Base-by-base conservation (phyloP, 2,113 vertebrate species). In the Erinaceus europaeus region DNA sequence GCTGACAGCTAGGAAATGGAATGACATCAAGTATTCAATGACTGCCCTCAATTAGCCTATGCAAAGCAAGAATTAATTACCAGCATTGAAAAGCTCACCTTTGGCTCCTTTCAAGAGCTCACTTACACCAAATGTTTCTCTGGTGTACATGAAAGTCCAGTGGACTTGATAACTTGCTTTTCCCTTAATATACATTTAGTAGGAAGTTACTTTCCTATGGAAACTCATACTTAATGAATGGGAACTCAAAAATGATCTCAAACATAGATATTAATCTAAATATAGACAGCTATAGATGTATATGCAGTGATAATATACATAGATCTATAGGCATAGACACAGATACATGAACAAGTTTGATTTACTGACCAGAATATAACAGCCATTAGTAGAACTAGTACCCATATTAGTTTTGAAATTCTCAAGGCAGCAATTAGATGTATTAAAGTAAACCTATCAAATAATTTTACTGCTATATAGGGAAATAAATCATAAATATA, bases 21-120 rank as follows among this genome's bases (percentile, higher is more conserved):
- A 98, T 97, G 96, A 93, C 97, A 98, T 94, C 94, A 95, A 97
- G 95, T 97, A 97, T 97, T 97, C 94, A 82, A 93, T 96, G 94
- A 97, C 92, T 98, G 96, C 96, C 97, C 97, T 98, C 98, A 98
- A 98, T 98, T 98, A 98, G 95, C 98, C 97, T 97, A 96, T 97
- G 97, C 95, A 98, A 97, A 98, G 95, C 94, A 96, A 97, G 94
- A 97, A 98, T 98, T 98, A 98, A 98, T 98, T 98, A 98, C 96
- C 92, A 96, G 80, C 95, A 94, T 94, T 96, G 96, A 96, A 94
- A 97, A 93, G 64, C 71, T 97, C 97, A 97, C 96, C 97, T 97
- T 94, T 97, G 96, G 96, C 94, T 90, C 72, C 86, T 97, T 96
- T 97, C 93, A 95, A 90, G 83, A 89, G 96, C 93, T 95, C 96